phyloP scores from a whole-genome alignment of 2,888 invertebrate genomes.

The Agonum fuliginosum region DNA sequence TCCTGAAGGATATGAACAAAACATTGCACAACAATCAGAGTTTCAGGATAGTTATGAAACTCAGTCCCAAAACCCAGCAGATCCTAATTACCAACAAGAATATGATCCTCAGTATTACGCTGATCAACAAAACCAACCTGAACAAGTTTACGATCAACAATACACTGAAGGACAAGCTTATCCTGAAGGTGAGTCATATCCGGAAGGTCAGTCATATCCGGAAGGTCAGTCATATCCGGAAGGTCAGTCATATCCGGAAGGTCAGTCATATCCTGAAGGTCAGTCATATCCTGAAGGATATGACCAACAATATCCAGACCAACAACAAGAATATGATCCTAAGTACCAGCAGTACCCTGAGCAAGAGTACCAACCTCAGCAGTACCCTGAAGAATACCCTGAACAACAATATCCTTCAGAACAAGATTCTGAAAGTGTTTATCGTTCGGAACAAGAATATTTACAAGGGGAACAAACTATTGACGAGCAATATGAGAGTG shows the following conservation, averaged over 20 bases:
- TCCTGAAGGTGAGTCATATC: slow-evolving; percentile 14
- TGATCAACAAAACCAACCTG: slow-evolving; percentile 60
- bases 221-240: not conserved
- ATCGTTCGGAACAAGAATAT: slow-evolving; percentile 38
- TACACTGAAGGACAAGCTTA: slow-evolving; percentile 59
- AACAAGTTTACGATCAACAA: slow-evolving; percentile 58
- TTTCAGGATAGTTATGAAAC: slow-evolving; percentile 45
- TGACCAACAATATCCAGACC: slow-evolving; percentile 54
- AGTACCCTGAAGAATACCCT: slow-evolving; percentile 11
- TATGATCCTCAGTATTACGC: slow-evolving; percentile 59
- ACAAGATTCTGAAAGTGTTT: slow-evolving; percentile 19
- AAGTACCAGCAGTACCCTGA: slow-evolving; percentile 64
- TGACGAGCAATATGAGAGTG: slow-evolving; percentile 43
- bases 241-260: slow-evolving; percentile 59
- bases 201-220: slow-evolving; percentile 54
- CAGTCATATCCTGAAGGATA: slow-evolving; percentile 54
- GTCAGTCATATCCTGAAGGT: slow-evolving; percentile 23
- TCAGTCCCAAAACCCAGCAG: not conserved
- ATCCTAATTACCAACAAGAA: slow-evolving; percentile 57
- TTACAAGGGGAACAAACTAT: slow-evolving; percentile 50
- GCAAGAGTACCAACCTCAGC: slow-evolving; percentile 3
- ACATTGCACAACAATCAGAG: not conserved
- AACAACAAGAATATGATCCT: not conserved
- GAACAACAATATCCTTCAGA: slow-evolving; percentile 4
- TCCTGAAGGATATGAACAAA: not conserved